These are phyloP conservation scores for Eublepharis macularius DNA, from an alignment of 2,113 vertebrate genomes.

Conservation along the genomic window DNA sequence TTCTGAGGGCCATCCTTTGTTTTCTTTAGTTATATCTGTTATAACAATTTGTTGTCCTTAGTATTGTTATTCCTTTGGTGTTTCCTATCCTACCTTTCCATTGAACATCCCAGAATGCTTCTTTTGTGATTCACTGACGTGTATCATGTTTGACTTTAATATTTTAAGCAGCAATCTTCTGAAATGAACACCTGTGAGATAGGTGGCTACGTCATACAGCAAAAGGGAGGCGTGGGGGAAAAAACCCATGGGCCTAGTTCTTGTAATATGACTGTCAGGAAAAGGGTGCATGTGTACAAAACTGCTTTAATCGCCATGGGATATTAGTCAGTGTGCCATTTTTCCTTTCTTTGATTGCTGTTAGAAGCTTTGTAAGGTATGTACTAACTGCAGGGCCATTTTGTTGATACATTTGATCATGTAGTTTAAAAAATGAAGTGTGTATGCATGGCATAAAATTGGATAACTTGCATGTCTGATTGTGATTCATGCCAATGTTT, in stretches of 20 bases:
- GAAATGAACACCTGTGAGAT: not conserved
- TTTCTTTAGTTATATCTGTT: not conserved
- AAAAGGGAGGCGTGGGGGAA: not conserved
- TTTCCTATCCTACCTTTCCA: not conserved
- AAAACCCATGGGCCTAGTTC: not conserved
- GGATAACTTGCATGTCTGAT: not conserved
- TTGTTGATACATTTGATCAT: not conserved
- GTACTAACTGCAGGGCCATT: not conserved
- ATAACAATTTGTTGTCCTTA: not conserved
- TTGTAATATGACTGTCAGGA: not conserved
- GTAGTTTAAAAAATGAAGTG: not conserved
- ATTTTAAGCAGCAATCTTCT: not conserved
- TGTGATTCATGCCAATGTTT: constrained; percentile 18
- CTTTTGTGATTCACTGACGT: not conserved
- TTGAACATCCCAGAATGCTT: not conserved
- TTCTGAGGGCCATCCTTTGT: not conserved
- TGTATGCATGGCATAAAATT: not conserved
- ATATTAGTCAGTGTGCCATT: not conserved
- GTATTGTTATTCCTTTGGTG: not conserved
- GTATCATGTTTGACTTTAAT: not conserved
- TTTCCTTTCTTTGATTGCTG: not conserved
- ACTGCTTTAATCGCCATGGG: not conserved
- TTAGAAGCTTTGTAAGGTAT: not conserved
- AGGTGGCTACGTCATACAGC: not conserved
- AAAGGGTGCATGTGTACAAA: not conserved